Percentiles rank a stretch among this genome's conserved stretches.
These are phyloP conservation scores for Dasypogon diadema DNA, from an alignment of 2,888 invertebrate species.

Conservation along the genomic window DNA sequence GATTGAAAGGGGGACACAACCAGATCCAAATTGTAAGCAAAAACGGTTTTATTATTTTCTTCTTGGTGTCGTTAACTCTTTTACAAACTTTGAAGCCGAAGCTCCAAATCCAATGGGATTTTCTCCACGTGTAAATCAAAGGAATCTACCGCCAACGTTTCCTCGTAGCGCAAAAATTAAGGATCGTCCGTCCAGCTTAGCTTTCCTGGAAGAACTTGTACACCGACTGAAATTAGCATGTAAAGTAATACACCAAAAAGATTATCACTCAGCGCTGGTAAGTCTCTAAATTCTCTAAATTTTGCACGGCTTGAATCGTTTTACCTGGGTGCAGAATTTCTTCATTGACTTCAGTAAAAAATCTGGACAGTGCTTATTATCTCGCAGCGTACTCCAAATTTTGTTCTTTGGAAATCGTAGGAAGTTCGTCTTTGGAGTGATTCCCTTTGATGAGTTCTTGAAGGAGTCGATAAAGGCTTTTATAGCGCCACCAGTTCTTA, in stretches of 20 bases:
- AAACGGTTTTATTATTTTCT: no score
- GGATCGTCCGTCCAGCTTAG: conserved; percentile 73
- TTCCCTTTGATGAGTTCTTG: conserved; percentile 80
- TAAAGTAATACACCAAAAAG: conserved; percentile 81
- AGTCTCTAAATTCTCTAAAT: no score
- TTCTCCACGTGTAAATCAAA: conserved; percentile 95
- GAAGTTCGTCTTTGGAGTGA: conserved; percentile 67
- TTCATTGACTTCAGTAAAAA: conserved; percentile 93
- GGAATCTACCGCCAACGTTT: conserved; percentile 96
- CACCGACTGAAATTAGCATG: conserved; percentile 83
- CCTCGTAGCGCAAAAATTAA: conserved; percentile 96
- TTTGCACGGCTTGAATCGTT: no score
- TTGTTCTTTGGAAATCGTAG: conserved; percentile 73
- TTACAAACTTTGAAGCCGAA: conserved; percentile 68
- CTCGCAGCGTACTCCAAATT: conserved; percentile 89
- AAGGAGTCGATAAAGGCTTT: conserved; percentile 88
- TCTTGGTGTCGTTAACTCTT: neutral
- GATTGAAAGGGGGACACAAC: conserved; percentile 79
- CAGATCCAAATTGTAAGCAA: conserved; percentile 68
- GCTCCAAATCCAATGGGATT: conserved; percentile 90
- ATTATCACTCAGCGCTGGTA: conserved; percentile 87
- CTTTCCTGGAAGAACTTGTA: conserved; percentile 87
- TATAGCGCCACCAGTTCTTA: conserved; percentile 90
- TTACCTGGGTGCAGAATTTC: conserved; percentile 91
- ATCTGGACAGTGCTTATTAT: conserved; percentile 88